These are phyloP conservation scores for Agriotes lineatus DNA, from an alignment of 2,888 invertebrate species.

Conservation along the genomic window DNA sequence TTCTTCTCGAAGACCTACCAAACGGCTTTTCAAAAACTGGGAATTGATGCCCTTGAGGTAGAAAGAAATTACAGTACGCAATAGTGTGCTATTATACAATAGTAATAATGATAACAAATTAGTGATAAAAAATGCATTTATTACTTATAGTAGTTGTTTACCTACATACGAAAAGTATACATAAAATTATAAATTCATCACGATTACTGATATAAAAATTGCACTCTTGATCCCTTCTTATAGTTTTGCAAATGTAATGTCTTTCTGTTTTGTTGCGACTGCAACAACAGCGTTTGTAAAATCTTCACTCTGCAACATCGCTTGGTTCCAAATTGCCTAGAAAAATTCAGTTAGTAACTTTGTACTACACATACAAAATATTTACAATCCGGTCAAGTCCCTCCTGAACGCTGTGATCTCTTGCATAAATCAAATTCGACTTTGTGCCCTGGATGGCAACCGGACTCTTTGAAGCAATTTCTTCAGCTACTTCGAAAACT, in stretches of 20 bases:
- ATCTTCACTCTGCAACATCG: slow-evolving; percentile 92
- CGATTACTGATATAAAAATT: too few species aligned
- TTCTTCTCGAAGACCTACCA: too few species aligned
- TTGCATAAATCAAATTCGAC: slow-evolving; percentile 83
- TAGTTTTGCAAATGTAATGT: slow-evolving; percentile 85
- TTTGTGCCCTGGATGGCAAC: slow-evolving; percentile 96
- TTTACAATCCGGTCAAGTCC: slow-evolving; percentile 93
- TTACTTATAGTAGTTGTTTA: too few species aligned
- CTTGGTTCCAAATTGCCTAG: slow-evolving; percentile 84
- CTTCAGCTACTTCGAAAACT: slow-evolving; percentile 80
- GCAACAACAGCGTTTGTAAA: slow-evolving; percentile 84
- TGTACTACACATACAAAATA: slow-evolving; percentile 47
- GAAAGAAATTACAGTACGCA: too few species aligned
- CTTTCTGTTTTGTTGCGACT: slow-evolving; percentile 76
- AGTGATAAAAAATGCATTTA: too few species aligned
- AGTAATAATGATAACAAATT: too few species aligned
- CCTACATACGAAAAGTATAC: too few species aligned
- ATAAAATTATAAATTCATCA: too few species aligned
- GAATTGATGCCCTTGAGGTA: too few species aligned
- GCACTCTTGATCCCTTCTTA: too few species aligned
- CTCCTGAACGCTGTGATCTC: slow-evolving; percentile 88
- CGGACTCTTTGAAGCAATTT: slow-evolving; percentile 91
- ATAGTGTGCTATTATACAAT: too few species aligned
- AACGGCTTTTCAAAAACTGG: too few species aligned
- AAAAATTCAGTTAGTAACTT: neutral